phyloP scores from a whole-genome alignment of 2,888 invertebrate genomes.

The Lasioglossum leucozonium region DNA sequence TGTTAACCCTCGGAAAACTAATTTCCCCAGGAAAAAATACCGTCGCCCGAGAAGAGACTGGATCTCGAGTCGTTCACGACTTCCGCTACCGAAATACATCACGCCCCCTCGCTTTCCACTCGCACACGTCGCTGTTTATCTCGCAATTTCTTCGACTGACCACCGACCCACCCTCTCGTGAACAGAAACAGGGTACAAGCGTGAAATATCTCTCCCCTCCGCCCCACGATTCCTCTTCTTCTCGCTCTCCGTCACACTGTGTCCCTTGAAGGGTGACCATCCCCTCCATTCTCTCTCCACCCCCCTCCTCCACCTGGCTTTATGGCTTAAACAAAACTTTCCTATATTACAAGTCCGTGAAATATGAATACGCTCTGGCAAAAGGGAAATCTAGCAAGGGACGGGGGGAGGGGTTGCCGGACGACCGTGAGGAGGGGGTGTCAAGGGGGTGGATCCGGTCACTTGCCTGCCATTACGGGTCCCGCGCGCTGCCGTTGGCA shows the following conservation, averaged over 20 bases:
- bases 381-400: conserved; percentile 70
- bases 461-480: conserved; percentile 82
- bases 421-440: conserved; percentile 62
- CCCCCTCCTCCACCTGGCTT: conserved; percentile 74
- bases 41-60: background rate
- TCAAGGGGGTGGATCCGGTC: conserved; percentile 79
- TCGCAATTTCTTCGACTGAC: conserved; percentile 48
- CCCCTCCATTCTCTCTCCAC: conserved; percentile 42
- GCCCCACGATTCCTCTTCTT: conserved; percentile 65
- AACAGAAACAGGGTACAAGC: conserved; percentile 40
- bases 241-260: conserved; percentile 34
- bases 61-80: conserved; percentile 20
- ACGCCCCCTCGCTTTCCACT: conserved; percentile 44
- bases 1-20: background rate
- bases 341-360: conserved; percentile 83
- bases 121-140: conserved; percentile 39
- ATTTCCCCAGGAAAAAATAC: conserved; percentile 29
- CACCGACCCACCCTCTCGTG: conserved; percentile 1
- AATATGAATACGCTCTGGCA: conserved; percentile 81
- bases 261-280: conserved; percentile 76
- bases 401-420: conserved; percentile 40
- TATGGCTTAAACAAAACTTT: conserved; percentile 84
- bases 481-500: conserved; percentile 80
- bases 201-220: conserved; percentile 78
- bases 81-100: conserved; percentile 49